Conservation (phyloP, 2,888 invertebrate species). For the Nemotelus pantherinus region DNA sequence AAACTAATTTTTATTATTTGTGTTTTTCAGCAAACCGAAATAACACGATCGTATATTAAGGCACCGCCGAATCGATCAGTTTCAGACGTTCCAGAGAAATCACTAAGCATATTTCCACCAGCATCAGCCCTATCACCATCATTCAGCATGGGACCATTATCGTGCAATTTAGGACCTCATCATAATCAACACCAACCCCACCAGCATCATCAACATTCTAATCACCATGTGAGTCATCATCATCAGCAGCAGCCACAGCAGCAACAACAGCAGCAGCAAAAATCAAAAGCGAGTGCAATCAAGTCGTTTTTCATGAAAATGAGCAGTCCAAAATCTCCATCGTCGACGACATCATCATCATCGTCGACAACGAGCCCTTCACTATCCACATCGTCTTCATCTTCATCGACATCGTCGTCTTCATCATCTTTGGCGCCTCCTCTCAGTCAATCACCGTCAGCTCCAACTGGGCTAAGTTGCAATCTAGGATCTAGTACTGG, state of each 20-base stretch:
- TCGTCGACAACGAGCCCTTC: constrained; percentile 51
- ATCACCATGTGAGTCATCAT: constrained; percentile 27
- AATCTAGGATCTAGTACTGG: constrained; percentile 55
- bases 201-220: constrained; percentile 44
- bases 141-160: constrained; percentile 47
- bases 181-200: constrained; percentile 40
- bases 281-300: constrained; percentile 65
- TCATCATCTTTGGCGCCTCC: constrained; percentile 49
- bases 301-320: constrained; percentile 64
- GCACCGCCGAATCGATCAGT: constrained; percentile 75
- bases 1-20: too few species aligned
- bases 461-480: constrained; percentile 57
- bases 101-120: constrained; percentile 56
- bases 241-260: constrained; percentile 45
- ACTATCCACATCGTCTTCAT: constrained; percentile 46
- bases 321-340: constrained; percentile 63
- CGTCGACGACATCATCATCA: constrained; percentile 53
- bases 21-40: constrained; percentile 71
- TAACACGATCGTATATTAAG: constrained; percentile 73
- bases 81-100: constrained; percentile 71
- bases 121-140: constrained; percentile 49
- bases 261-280: constrained; percentile 53
- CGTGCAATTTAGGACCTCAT: constrained; percentile 55
- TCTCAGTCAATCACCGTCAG: constrained; percentile 54
- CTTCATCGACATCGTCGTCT: constrained; percentile 49